These are phyloP conservation scores for Sylvia borin DNA, from an alignment of 2,797 vertebrate genomes.

Conservation along the genomic window DNA sequence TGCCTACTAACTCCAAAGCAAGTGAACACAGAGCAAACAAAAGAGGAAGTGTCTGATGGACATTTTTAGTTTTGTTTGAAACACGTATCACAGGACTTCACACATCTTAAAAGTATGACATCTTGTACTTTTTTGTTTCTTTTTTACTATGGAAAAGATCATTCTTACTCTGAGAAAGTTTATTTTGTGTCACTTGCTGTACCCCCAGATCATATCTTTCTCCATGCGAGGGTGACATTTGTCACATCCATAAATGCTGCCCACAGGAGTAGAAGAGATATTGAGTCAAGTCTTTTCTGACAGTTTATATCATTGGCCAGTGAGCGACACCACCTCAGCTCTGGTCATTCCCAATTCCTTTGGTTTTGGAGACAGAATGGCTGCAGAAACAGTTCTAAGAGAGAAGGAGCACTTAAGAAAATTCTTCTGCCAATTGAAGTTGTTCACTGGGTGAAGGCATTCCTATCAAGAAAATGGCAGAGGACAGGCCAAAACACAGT, in stretches of 20 bases:
- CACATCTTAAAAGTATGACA: neutral
- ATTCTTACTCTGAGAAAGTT: neutral
- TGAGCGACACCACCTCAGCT: neutral
- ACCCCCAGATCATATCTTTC: neutral
- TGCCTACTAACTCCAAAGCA: neutral
- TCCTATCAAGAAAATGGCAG: neutral
- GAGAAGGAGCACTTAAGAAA: neutral
- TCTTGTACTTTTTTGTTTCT: neutral
- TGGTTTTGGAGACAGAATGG: neutral
- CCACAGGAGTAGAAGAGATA: neutral
- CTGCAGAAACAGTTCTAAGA: neutral
- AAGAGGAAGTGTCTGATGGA: neutral
- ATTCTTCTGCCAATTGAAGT: neutral
- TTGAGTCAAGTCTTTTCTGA: neutral
- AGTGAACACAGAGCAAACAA: neutral
- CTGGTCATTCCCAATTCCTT: neutral
- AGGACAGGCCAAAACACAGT: neutral
- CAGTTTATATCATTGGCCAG: neutral
- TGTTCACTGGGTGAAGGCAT: neutral
- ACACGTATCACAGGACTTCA: neutral
- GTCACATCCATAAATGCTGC: neutral
- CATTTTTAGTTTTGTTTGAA: neutral
- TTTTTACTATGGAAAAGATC: neutral
- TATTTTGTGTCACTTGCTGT: neutral
- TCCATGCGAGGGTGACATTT: accelerated